Evolutionary conservation across 2,113 vertebrate genomes (phyloP), one percentile per base, ranked within the genome.

Genomic region (Poicephalus gulielmi): DNA sequence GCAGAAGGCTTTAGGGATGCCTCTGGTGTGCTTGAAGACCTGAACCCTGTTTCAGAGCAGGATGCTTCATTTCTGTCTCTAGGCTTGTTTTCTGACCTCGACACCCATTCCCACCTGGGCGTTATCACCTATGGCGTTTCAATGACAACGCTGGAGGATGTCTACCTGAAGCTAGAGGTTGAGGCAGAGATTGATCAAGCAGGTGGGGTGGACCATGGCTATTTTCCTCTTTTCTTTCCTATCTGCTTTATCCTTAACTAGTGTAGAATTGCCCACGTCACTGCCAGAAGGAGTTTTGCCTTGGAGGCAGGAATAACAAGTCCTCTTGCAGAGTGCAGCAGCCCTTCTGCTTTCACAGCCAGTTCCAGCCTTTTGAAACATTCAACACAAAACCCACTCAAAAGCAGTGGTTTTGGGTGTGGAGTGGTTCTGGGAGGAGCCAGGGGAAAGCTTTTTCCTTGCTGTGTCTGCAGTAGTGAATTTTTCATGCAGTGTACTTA

Each of bases 141-240:
- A 94, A 99, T 99, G 99, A 99, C 99, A 1, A 99, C 99, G 0
- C 97, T 99, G 97, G 99, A 99, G 97, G 99, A 99, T 74, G 99
- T 99, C 35, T 99, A 99, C 83, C 98, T 99, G 85, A 99, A 99
- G 82, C 95, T 99, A 88, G 99, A 99, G 95, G 98, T 99, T 0
- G 99, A 99, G 96, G 98, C 99, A 39, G 99, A 99, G 96, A 99
- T 99, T 55, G 99, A 99, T 92, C 99, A 99, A 98, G 98, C 99
- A 95, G 99, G 99, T 99, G 95, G 94, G 91, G 19, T 62, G 59
- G 27, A 66, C 7, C 2, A 2, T 20, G 27, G 57, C 59, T 70
- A 3, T 31, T 35, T 43, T 37, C 35, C 30, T 17, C 3, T 7
- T 68, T 64, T 44, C 31, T 23, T 11, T 74, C 30, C 0, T 46